A percentile compares a stretch with the other conserved stretches of the same genome.
These are phyloP conservation scores for Charanyca ferruginea DNA, from an alignment of 2,888 invertebrate genomes.

Conservation along the genomic window DNA sequence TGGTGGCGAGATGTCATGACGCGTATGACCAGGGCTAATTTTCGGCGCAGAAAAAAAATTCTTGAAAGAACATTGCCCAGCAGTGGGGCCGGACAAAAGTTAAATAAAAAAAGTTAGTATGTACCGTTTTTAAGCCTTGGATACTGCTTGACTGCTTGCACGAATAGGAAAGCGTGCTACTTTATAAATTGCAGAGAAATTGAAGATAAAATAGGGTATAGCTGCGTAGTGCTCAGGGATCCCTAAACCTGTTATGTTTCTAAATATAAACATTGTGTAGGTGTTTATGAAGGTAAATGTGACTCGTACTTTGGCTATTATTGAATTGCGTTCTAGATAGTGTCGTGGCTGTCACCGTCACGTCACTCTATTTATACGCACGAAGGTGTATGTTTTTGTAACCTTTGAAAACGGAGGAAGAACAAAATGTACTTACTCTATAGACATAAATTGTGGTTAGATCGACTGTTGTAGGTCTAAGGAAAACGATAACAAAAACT, in stretches of 20 bases:
- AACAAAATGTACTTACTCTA: conserved; percentile 5
- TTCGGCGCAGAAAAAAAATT: too few relatives aligned
- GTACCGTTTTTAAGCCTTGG: neutral
- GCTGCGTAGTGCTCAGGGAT: conserved; percentile 8
- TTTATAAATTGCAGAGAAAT: conserved; percentile 2
- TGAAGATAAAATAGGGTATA: conserved; percentile 5
- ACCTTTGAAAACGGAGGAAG: conserved; percentile 5
- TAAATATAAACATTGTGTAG: conserved; percentile 55
- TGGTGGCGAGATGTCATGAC: too few relatives aligned
- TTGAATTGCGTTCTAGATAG: conserved; percentile 46
- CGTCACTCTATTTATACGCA: conserved; percentile 16
- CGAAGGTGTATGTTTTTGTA: conserved; percentile 15
- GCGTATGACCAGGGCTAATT: too few relatives aligned
- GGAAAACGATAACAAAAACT: conserved; percentile 36
- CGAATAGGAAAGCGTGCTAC: neutral
- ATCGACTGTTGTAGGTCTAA: neutral
- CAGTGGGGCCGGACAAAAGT: too few relatives aligned
- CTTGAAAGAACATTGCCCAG: too few relatives aligned
- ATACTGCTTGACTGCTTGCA: conserved; percentile 9
- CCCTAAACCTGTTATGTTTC: conserved; percentile 29
- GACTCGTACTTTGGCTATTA: conserved; percentile 41
- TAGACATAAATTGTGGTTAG: neutral
- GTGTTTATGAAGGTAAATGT: conserved; percentile 38
- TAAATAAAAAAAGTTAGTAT: too few relatives aligned
- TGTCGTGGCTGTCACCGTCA: conserved; percentile 14